Evolutionary conservation across 92 coral and sea anemone genomes (phyloP).

Genomic region (Phenganax subtilis): DNA sequence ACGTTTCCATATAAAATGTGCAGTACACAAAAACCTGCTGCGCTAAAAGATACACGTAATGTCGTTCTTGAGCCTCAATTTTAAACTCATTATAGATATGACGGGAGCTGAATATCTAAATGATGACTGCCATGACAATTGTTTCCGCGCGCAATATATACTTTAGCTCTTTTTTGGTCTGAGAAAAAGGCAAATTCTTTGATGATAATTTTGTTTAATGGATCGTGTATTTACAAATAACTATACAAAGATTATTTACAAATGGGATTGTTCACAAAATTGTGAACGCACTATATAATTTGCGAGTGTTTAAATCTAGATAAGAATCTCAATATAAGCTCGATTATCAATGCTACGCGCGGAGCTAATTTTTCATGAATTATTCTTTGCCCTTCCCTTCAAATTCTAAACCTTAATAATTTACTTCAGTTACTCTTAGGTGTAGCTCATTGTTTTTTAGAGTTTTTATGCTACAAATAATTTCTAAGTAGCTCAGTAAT

Average conservation of each 20-base stretch:
- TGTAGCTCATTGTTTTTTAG: background rate
- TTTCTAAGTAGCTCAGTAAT: background rate
- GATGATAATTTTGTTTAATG: constrained; percentile 16
- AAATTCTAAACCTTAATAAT: background rate
- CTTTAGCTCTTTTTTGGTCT: background rate
- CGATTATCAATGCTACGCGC: constrained; percentile 25
- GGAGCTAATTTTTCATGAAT: constrained; percentile 29
- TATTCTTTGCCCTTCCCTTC: background rate
- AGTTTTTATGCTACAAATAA: background rate
- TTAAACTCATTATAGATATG: constrained; percentile 26
- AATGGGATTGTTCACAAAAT: constrained; percentile 11
- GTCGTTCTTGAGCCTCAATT: constrained; percentile 6
- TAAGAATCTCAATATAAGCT: constrained; percentile 35
- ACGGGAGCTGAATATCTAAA: background rate
- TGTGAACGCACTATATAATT: constrained; percentile 20
- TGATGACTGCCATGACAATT: background rate
- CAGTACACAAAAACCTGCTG: background rate
- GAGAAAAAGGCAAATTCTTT: background rate
- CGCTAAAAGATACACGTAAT: background rate
- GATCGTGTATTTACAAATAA: constrained; percentile 1
- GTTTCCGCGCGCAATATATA: background rate
- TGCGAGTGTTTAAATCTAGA: constrained; percentile 4
- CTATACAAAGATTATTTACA: constrained; percentile 35
- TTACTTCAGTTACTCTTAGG: background rate
- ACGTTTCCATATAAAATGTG: background rate